Evolutionary conservation across 2,113 vertebrate species (phyloP).

Genomic region (Oreochromis tanganicae): DNA sequence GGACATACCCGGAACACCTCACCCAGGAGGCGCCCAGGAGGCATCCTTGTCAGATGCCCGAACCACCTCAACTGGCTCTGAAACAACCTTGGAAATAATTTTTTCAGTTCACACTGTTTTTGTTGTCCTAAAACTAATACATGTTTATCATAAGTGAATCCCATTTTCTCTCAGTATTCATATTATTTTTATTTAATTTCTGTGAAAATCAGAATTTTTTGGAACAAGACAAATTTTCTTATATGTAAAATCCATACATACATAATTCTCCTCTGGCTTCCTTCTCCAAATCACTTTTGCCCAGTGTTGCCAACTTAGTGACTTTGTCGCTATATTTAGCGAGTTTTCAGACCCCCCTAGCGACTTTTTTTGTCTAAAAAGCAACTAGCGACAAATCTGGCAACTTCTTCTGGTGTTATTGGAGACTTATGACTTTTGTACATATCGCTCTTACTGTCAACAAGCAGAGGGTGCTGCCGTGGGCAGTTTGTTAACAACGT

Average conservation of each 20-base stretch:
- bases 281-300: rapidly evolving
- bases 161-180: not conserved
- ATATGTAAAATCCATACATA: not conserved
- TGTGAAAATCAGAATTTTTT: not conserved
- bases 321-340: not conserved
- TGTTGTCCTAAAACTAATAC: not conserved
- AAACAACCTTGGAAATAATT: not conserved
- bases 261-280: not conserved
- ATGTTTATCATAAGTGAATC: not conserved
- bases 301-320: rapidly evolving
- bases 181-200: not conserved
- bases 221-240: not conserved
- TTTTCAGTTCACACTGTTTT: not conserved
- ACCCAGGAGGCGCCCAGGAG: too few relatives aligned
- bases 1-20: too few relatives aligned
- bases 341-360: not conserved
- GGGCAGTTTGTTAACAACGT: not conserved
- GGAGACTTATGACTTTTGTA: not conserved
- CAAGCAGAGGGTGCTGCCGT: not conserved
- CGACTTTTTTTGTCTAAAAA: not conserved
- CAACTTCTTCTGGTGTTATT: not conserved
- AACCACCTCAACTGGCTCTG: not conserved
- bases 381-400: rapidly evolving
- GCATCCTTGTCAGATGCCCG: too few relatives aligned
- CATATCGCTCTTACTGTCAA: not conserved